phyloP scores from a whole-genome alignment of 2,113 vertebrate species.

The Strix uralensis region DNA sequence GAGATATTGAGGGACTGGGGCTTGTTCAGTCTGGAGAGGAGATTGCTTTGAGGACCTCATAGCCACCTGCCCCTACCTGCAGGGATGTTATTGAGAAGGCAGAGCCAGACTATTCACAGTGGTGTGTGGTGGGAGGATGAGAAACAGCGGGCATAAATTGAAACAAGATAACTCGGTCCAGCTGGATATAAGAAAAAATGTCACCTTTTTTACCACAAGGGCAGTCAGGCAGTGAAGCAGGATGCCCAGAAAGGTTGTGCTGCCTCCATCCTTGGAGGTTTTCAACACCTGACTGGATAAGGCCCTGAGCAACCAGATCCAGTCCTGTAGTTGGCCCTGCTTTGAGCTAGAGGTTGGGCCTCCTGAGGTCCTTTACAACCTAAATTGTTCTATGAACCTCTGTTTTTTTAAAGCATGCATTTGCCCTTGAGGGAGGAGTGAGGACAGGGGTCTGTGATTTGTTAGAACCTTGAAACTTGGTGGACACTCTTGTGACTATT shows the following conservation, averaged over 20 bases:
- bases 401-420: neutral
- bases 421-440: neutral
- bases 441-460: neutral
- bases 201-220: neutral
- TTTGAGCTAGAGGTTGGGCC: neutral
- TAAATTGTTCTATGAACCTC: neutral
- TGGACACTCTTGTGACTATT: neutral
- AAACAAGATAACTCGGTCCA: neutral
- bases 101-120: neutral
- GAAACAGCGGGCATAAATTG: neutral
- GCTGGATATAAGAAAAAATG: neutral
- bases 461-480: neutral
- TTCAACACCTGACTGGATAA: neutral
- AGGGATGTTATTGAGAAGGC: neutral
- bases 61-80: neutral
- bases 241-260: neutral
- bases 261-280: neutral
- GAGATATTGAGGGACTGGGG: neutral
- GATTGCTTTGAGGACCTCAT: neutral
- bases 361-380: neutral
- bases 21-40: neutral
- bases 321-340: neutral
- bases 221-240: neutral
- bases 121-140: neutral
- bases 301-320: neutral